Percentiles rank a stretch among this genome's conserved stretches.
Evolutionary conservation across 1,140 invertebrate species (phyloP).

Genomic region (Ylistrum balloti): DNA sequence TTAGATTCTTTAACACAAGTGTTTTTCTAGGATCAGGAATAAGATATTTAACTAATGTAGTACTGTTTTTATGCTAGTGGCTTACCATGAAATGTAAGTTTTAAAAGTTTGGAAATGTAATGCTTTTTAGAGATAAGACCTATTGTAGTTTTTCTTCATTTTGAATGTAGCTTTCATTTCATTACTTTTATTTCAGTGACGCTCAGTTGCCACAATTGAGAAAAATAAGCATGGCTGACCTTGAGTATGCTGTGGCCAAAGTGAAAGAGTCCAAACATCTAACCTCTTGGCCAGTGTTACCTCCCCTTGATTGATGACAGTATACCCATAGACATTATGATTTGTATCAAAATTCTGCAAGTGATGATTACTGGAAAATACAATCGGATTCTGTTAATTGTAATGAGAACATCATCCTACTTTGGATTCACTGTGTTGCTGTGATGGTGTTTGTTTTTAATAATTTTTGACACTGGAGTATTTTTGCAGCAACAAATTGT

Average conservation of each 20-base stretch:
- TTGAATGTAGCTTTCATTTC: too few species aligned
- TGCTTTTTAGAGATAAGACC: too few species aligned
- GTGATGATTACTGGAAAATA: too few species aligned
- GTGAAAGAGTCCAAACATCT: conserved; percentile 65
- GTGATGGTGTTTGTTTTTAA: too few species aligned
- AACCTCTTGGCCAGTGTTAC: neutral
- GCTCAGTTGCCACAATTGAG: conserved; percentile 55
- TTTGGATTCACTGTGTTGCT: too few species aligned
- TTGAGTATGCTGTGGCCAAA: conserved; percentile 67
- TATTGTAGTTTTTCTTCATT: too few species aligned
- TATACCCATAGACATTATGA: neutral
- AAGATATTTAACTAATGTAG: neutral
- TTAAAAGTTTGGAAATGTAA: too few species aligned
- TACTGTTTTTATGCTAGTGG: neutral
- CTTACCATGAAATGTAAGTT: neutral
- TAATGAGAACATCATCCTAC: too few species aligned
- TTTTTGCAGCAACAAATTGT: too few species aligned
- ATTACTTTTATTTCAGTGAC: conserved; percentile 61
- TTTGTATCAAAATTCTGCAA: neutral
- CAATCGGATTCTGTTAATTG: too few species aligned
- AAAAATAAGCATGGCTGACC: conserved; percentile 63
- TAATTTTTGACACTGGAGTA: too few species aligned
- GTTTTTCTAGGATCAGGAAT: neutral
- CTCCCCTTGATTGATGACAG: neutral
- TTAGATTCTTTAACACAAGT: neutral